Evolutionary conservation across 92 coral and sea anemone genomes (phyloP), one percentile per base, ranked within the genome.

Genomic region (Porites divaricata): DNA sequence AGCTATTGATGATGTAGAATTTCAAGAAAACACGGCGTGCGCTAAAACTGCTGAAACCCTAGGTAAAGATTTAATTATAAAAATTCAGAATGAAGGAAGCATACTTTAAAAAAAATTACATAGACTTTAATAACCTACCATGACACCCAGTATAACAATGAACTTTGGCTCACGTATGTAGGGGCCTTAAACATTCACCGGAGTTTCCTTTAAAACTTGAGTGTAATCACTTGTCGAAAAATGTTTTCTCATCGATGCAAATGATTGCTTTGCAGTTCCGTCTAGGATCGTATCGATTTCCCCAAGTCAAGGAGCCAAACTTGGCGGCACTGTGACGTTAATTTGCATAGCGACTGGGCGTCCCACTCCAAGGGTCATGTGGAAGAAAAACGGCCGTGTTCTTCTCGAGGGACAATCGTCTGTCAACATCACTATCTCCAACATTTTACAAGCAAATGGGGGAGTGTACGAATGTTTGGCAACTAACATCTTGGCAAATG

Each of bases 381-480:
- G 90, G 83, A 68, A 80, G 67, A 73, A 88, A 25, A 80, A 88
- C 28, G 78, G 79, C 67, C 56, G 16, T 15, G 69, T 87, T n/a
- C 77, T 94, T 2, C 85, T 59, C 13, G 75, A 80, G 49, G 85
- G 86, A 76, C 24, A 80, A 48, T 45, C 63, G 8, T 52, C 84
- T 63, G 75, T 76, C 14, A 94, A 88, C 67, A 87, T 89, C 77
- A 92, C 92, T 13, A 59, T 95, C 22, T 75, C 51, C 41, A 83
- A 51, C 41, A 80, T 84, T 26, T 76, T 79, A 41, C 64, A 61
- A 1, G 82, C 83, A 35, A 94, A 95, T 78, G 86, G 79, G 2
- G 98, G 97, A 9, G 79, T 57, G 26, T 97, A 97, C 74, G 70
- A 77, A 41, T 97, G 99, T 74, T 75, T 78, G n/a, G 95, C 98